These are phyloP conservation scores for Miniopterus natalensis DNA, from an alignment of 2,113 vertebrate species.

Conservation along the genomic window DNA sequence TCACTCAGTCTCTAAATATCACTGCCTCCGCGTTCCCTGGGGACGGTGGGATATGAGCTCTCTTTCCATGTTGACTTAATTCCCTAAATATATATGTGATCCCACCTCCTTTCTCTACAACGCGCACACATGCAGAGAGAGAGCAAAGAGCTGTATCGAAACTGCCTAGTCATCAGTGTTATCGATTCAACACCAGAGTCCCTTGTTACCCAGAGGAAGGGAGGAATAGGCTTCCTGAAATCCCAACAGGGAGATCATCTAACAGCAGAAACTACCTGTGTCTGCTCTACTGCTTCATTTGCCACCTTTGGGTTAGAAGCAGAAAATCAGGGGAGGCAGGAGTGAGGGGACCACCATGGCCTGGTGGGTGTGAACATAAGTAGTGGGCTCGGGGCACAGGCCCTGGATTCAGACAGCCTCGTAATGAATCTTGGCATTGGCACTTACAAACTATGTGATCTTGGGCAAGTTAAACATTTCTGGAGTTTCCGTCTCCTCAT, in stretches of 20 bases:
- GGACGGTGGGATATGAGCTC: not conserved
- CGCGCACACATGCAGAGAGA: not conserved
- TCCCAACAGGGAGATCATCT: not conserved
- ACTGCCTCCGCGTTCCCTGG: not conserved
- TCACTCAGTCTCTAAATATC: not conserved
- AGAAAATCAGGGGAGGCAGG: not conserved
- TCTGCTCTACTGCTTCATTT: not conserved
- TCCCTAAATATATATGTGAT: not conserved
- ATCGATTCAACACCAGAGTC: not conserved
- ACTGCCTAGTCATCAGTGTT: not conserved
- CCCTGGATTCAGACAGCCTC: not conserved
- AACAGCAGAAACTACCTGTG: not conserved
- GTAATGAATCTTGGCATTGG: not conserved
- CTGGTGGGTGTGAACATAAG: not conserved
- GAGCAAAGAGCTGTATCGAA: not conserved
- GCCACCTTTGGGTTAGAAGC: not conserved
- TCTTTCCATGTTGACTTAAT: not conserved
- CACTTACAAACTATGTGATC: not conserved
- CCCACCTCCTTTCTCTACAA: not conserved
- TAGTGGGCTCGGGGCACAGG: not conserved
- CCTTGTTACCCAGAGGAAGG: not conserved
- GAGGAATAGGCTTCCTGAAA: slow-evolving; percentile 25
- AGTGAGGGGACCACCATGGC: fast-evolving
- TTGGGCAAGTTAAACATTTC: not conserved
- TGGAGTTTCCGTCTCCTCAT: not conserved